Percentiles rank a stretch among this genome's conserved stretches.
Evolutionary conservation across 2,113 vertebrate species (phyloP).

Genomic region (Neogobius melanostomus): DNA sequence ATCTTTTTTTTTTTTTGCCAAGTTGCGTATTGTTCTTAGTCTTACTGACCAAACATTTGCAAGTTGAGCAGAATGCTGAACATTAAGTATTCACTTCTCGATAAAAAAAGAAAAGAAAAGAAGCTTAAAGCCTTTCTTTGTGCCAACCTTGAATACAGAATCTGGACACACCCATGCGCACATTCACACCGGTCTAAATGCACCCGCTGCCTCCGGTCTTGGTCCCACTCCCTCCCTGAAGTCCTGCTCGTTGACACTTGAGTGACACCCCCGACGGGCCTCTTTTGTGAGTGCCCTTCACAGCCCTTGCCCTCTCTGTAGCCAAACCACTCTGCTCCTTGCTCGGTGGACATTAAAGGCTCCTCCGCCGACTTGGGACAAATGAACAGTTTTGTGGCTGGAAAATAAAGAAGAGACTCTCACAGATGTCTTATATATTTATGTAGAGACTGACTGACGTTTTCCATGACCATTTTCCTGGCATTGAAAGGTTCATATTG

Average conservation of each 20-base stretch:
- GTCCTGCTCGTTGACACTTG: neutral
- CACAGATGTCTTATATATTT: neutral
- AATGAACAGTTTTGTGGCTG: constrained; percentile 26
- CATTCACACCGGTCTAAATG: neutral
- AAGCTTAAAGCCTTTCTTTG: too few relatives aligned
- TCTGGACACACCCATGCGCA: too few relatives aligned
- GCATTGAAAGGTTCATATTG: neutral
- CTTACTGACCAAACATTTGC: too few relatives aligned
- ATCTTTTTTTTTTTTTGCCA: too few relatives aligned
- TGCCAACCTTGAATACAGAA: too few relatives aligned
- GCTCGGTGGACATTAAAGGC: constrained; percentile 6
- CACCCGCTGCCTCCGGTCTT: constrained; percentile 1
- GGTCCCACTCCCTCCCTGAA: neutral
- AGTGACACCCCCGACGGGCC: constrained; percentile 13
- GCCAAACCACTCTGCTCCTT: constrained; percentile 43
- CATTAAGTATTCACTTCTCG: too few relatives aligned
- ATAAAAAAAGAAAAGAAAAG: too few relatives aligned
- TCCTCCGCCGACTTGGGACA: constrained; percentile 50
- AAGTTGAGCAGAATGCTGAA: too few relatives aligned
- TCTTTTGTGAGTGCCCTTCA: constrained; percentile 40
- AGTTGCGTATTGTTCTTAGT: too few relatives aligned
- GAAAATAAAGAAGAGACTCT: neutral
- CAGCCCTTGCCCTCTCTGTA: constrained; percentile 52
- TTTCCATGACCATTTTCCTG: neutral
- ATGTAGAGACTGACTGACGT: neutral